These are phyloP conservation scores for Ahaetulla prasina DNA, from an alignment of 2,113 vertebrate genomes.

Conservation along the genomic window DNA sequence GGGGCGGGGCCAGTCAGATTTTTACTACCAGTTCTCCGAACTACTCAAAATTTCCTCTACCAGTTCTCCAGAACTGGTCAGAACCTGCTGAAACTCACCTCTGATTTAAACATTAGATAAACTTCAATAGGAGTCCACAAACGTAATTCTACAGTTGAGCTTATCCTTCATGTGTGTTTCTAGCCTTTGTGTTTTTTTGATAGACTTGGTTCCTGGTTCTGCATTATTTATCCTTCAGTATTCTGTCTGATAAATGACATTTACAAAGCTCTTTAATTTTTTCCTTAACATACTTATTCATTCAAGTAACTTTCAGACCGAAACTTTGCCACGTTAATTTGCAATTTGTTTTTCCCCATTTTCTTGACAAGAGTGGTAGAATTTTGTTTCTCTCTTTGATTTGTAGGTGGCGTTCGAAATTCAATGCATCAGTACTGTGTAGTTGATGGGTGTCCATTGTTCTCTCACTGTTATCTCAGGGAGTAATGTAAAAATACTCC, in stretches of 20 bases:
- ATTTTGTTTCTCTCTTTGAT: not conserved
- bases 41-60: no score
- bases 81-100: no score
- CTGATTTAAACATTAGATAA: not conserved
- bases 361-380: not conserved
- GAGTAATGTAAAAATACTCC: slow-evolving; percentile 5
- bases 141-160: not conserved
- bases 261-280: not conserved
- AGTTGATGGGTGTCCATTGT: not conserved
- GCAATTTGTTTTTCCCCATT: not conserved
- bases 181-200: not conserved
- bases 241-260: not conserved
- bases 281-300: not conserved
- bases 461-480: not conserved
- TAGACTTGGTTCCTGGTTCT: not conserved
- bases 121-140: not conserved
- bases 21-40: no score
- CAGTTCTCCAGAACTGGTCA: no score
- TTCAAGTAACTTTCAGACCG: not conserved
- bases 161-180: not conserved
- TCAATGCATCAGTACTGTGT: not conserved
- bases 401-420: not conserved
- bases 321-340: not conserved
- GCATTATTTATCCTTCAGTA: not conserved
- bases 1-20: no score